Evolutionary conservation across 2,797 vertebrate genomes (phyloP).

Genomic region (Pantherophis vulpinus): DNA sequence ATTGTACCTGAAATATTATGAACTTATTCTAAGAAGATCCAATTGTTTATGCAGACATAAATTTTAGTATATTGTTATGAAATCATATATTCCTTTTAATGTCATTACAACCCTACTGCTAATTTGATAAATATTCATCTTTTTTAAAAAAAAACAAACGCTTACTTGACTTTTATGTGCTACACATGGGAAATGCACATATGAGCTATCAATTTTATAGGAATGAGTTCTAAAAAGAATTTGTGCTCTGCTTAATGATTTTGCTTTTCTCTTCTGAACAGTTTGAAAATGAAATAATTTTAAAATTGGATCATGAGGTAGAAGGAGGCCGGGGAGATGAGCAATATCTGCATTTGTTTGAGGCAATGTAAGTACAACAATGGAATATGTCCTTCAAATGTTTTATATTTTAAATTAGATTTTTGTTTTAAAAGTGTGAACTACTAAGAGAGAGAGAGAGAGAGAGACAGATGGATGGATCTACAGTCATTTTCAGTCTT

Average conservation of each 20-base stretch:
- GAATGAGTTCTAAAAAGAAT: neutral
- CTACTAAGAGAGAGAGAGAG: neutral
- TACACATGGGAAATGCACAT: neutral
- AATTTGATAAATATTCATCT: neutral
- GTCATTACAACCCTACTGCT: neutral
- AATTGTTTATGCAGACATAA: neutral
- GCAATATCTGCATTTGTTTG: slow-evolving; percentile 91
- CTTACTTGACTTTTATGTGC: neutral
- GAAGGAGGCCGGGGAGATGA: slow-evolving; percentile 97
- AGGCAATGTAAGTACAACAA: slow-evolving; percentile 82
- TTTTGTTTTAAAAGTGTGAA: neutral
- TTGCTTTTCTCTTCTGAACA: slow-evolving; percentile 58
- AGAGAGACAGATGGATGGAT: too few relatives aligned
- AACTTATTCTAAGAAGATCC: neutral
- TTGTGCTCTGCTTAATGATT: neutral
- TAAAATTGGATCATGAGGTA: slow-evolving; percentile 97
- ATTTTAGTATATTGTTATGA: neutral
- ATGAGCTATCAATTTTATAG: neutral
- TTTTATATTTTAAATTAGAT: neutral
- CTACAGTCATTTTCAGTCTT: neutral
- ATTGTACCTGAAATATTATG: neutral
- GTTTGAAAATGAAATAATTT: slow-evolving; percentile 98
- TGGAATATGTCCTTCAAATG: slow-evolving; percentile 1
- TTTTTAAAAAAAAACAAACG: neutral
- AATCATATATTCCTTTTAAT: neutral